Evolutionary conservation across 2,113 vertebrate species (phyloP), one percentile per base, ranked within the genome.

Genomic region (Cepphus grylle): DNA sequence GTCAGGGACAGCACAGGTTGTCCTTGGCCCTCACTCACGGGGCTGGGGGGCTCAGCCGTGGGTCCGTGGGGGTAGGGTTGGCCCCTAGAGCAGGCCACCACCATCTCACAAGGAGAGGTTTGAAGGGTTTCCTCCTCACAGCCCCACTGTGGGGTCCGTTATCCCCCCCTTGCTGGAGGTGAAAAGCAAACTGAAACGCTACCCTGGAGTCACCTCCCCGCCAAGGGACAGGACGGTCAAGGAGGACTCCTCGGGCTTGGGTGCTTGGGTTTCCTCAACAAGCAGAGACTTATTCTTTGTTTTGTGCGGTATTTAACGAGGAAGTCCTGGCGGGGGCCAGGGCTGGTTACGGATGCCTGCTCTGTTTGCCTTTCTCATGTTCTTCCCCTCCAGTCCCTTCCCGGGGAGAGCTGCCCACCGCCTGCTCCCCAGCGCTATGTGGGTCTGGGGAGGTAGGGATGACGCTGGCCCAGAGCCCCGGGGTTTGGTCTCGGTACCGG

Each of bases 401-500:
- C 43, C 5, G 5, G 59, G 3, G 7, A 36, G 61, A 81, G 43
- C 50, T 56, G 76, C 86, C 90, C 72, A 7, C 42, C 0, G 8
- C 50, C 78, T 70, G 79, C 67, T 73, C 42, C 45, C 14, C 47
- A 53, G 42, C 0, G 1, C 15, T 3, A 1, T 0, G 5, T 20
- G 29, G 22, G 25, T 69, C 71, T 72, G 50, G n/a, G 50, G n/a
- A 58, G 38, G 29, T 3, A 7, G 53, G 80, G 62, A 27, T 62
- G 80, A 10, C 1, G 17, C 72, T 86, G 71, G 27, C 1, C 2
- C 2, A 0, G 52, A 50, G 40, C 6, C 12, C 12, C 0, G 0
- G 38, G 50, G 15, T 27, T 73, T 72, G 71, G 15, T 40, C 40
- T 38, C 3, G 5, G 65, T 76, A 34, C 40, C 0, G 0, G 47